These are phyloP conservation scores for Campoletis sonorensis DNA, from an alignment of 1,140 invertebrate genomes.

Conservation along the genomic window DNA sequence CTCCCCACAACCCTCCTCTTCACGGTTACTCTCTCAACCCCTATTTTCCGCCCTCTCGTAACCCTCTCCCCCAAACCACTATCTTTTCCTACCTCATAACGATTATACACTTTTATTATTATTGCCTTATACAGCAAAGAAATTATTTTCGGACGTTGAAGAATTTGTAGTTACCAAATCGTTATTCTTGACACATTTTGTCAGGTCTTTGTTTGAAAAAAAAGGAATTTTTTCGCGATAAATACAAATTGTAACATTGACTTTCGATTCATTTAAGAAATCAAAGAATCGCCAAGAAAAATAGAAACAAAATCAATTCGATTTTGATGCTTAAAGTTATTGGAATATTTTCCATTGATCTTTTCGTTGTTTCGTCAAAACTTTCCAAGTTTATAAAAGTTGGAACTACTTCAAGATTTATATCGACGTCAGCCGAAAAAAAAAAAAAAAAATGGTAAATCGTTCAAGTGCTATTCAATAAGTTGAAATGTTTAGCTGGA, in stretches of 20 bases:
- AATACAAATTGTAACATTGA: too few species aligned
- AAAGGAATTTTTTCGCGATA: too few species aligned
- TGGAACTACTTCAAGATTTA: background rate
- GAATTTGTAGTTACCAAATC: background rate
- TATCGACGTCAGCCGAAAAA: background rate
- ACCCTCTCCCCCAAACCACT: background rate
- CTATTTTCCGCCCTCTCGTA: constrained; percentile 7
- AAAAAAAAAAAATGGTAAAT: constrained; percentile 12
- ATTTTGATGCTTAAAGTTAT: too few species aligned
- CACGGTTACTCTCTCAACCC: background rate
- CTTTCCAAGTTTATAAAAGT: background rate
- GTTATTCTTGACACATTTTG: too few species aligned
- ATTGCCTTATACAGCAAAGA: background rate
- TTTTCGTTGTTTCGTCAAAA: background rate
- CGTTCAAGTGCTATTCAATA: constrained; percentile 21
- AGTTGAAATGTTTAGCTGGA: constrained; percentile 21
- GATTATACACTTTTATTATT: background rate
- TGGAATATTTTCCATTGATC: background rate
- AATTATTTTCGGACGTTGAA: background rate
- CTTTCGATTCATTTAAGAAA: too few species aligned
- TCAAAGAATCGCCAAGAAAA: too few species aligned
- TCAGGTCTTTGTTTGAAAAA: too few species aligned
- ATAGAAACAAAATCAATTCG: too few species aligned
- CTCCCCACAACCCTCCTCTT: background rate
- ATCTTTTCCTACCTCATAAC: background rate